phyloP scores from a whole-genome alignment of 1,140 invertebrate species.

The Latrodectus geometricus region DNA sequence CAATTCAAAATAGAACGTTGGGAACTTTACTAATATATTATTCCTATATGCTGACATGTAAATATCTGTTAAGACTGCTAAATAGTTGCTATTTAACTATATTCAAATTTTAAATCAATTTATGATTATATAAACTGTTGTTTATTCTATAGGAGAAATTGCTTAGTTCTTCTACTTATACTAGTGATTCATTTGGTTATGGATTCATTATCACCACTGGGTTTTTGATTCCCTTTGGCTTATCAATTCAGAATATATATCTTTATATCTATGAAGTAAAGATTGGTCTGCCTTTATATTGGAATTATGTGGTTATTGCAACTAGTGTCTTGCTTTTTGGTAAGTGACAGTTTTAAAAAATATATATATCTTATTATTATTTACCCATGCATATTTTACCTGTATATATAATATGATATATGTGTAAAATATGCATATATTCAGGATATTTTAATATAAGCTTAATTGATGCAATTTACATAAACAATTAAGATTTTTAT shows the following conservation, averaged over 20 bases:
- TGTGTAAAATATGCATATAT: too few relatives aligned
- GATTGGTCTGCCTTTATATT: constrained; percentile 14
- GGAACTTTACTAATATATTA: too few relatives aligned
- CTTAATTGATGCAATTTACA: too few relatives aligned
- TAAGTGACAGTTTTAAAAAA: constrained; percentile 4
- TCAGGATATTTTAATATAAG: too few relatives aligned
- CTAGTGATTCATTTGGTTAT: constrained; percentile 44
- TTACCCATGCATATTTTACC: too few relatives aligned
- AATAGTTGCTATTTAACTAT: background rate
- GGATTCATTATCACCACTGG: constrained; percentile 27
- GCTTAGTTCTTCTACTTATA: constrained; percentile 44
- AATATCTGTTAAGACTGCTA: too few relatives aligned
- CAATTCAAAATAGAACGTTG: too few relatives aligned
- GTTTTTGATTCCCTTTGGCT: constrained; percentile 30
- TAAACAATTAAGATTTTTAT: too few relatives aligned
- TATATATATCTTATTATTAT: too few relatives aligned
- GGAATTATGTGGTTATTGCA: constrained; percentile 5
- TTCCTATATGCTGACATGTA: too few relatives aligned
- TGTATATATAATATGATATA: too few relatives aligned
- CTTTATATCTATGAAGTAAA: constrained; percentile 28
- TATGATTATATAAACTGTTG: background rate
- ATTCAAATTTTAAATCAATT: background rate
- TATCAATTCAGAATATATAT: constrained; percentile 38
- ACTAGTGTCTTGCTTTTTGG: constrained; percentile 17
- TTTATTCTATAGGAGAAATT: constrained; percentile 42